Evolutionary conservation across 1,140 invertebrate species (phyloP), one percentile per base, ranked within the genome.

Genomic region (Brachionus calyciflorus): DNA sequence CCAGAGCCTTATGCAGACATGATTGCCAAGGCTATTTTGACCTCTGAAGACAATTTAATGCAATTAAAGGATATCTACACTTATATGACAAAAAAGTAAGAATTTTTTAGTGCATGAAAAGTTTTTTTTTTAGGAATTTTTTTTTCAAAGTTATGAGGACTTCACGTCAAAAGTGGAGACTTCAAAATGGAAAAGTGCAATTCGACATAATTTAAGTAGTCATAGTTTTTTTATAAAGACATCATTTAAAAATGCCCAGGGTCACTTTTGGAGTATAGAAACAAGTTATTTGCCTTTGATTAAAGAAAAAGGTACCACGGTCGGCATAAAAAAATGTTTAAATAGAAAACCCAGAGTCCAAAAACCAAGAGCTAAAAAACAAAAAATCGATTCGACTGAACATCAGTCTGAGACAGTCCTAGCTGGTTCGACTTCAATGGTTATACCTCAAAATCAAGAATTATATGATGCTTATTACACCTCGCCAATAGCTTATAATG

Each of bases 1-100:
- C 69, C 69, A n/a, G 69, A 73, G 46, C 69, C 69, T 1, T 73
- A 73, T 49, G 69, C 69, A 10, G 69, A 73, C 46, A 73, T 73
- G 28, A 73, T 73, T 9, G 17, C 37, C 26, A 73, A 73, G 26
- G 69, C 69, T 1, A 73, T 73, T 24, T 30, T 73, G 37, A 49
- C 69, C 9, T 33, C 69, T 12, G 37, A 26, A 14, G 48, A 26
- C 1, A 33, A 55, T 24, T 17, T 28, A 6, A 48, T 73, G 46
- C 69, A 73, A 55, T 40, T 73, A 49, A 73, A 73, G 49, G 69
- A 73, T 21, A 73, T 73, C 14, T 73, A 73, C 28, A 24, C 17
- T 19, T 73, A 49, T 28, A 73, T 73, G 26, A 28, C 44, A 10
- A 9, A 49, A 19, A 73, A 73, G 41, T 73, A 69, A 41, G 40